phyloP scores from a whole-genome alignment of 2,113 vertebrate species.

The Syngnathoides biaculeatus region DNA sequence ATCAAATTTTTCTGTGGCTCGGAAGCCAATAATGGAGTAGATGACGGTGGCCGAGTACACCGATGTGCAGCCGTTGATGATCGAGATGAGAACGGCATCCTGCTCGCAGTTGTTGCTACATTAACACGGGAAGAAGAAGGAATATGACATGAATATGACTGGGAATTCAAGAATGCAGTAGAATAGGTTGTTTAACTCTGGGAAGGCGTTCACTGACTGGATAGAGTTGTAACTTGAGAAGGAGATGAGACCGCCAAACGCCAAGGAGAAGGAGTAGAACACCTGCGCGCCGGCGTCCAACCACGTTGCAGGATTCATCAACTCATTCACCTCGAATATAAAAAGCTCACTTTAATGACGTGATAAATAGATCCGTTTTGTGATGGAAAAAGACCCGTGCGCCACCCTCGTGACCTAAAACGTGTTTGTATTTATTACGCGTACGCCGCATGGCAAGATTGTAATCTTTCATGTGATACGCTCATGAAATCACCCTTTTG shows the following conservation, averaged over 20 bases:
- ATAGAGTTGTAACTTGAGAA: conserved; percentile 97
- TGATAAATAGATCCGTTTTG: neutral
- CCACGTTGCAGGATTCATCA: conserved; percentile 88
- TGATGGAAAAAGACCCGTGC: neutral
- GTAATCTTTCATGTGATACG: neutral
- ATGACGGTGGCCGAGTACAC: conserved; percentile 89
- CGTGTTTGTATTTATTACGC: neutral
- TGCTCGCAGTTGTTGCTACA: conserved; percentile 91
- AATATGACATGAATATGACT: no score
- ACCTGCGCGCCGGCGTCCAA: conserved; percentile 93
- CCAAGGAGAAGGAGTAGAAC: conserved; percentile 93
- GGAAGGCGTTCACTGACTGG: conserved; percentile 80
- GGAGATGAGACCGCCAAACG: conserved; percentile 94
- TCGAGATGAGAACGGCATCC: conserved; percentile 85
- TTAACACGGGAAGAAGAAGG: neutral
- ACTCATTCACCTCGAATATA: conserved; percentile 75
- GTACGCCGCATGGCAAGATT: neutral
- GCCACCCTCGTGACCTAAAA: neutral
- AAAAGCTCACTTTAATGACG: neutral
- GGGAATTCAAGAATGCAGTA: no score
- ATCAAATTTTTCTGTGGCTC: conserved; percentile 84
- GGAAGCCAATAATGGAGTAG: conserved; percentile 96
- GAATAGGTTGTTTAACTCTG: neutral
- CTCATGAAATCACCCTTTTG: neutral
- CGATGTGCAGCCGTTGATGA: conserved; percentile 92